phyloP scores from a whole-genome alignment of 2,888 invertebrate genomes.

The Leucania comma region DNA sequence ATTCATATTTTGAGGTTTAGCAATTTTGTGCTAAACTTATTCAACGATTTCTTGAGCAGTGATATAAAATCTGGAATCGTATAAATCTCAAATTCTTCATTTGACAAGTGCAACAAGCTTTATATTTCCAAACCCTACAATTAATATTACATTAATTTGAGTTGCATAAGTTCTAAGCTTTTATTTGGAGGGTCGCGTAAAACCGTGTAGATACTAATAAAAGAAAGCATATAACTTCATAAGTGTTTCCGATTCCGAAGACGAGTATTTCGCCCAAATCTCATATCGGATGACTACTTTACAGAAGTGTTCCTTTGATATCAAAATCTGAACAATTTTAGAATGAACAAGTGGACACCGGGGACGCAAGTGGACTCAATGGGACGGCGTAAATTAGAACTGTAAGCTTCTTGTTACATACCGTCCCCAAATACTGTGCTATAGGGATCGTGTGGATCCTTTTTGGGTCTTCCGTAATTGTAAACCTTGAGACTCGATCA shows the following conservation, averaged over 20 bases:
- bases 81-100: too few relatives aligned
- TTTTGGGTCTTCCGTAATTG: slow-evolving; percentile 61
- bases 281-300: slow-evolving; percentile 76
- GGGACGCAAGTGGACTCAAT: slow-evolving; percentile 75
- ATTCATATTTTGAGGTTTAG: too few relatives aligned
- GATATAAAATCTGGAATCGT: too few relatives aligned
- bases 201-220: slow-evolving; percentile 20
- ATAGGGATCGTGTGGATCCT: slow-evolving; percentile 59
- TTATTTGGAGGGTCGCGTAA: neutral
- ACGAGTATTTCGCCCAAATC: slow-evolving; percentile 42
- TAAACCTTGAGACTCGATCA: slow-evolving; percentile 53
- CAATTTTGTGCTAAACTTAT: too few relatives aligned
- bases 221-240: slow-evolving; percentile 32
- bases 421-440: slow-evolving; percentile 50
- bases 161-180: neutral
- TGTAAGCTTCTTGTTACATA: slow-evolving; percentile 74
- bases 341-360: slow-evolving; percentile 84
- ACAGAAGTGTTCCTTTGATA: slow-evolving; percentile 79
- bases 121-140: neutral
- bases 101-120: neutral
- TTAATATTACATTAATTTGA: neutral
- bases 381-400: slow-evolving; percentile 75
- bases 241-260: slow-evolving; percentile 36
- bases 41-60: too few relatives aligned
- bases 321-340: slow-evolving; percentile 79